Percentiles rank a stretch among this genome's conserved stretches.
These are phyloP conservation scores for Rhingia rostrata DNA, from an alignment of 2,888 invertebrate genomes.

Conservation along the genomic window DNA sequence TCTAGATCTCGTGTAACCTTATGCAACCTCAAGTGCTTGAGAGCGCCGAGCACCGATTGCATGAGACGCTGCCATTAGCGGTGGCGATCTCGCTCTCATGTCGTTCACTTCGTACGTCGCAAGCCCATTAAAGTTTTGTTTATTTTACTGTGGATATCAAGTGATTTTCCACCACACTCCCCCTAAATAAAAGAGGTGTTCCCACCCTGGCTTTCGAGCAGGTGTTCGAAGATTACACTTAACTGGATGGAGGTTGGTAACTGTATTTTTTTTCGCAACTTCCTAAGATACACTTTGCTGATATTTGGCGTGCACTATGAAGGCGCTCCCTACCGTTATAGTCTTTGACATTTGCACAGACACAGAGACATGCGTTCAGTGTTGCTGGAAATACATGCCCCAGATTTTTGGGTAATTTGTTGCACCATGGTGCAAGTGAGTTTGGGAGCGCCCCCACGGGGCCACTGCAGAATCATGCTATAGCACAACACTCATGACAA, in stretches of 20 bases:
- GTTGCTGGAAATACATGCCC: conserved; percentile 63
- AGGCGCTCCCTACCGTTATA: conserved; percentile 65
- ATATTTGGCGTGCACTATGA: conserved; percentile 46
- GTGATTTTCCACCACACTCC: conserved; percentile 31
- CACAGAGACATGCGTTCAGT: conserved; percentile 51
- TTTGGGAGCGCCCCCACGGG: conserved; percentile 53
- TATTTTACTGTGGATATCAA: conserved; percentile 51
- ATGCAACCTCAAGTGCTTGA: conserved; percentile 52
- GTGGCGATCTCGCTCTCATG: conserved; percentile 46
- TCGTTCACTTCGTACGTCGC: conserved; percentile 26
- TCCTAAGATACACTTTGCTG: conserved; percentile 13
- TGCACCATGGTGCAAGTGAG: conserved; percentile 6
- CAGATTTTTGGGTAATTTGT: conserved; percentile 66
- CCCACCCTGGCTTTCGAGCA: conserved; percentile 32
- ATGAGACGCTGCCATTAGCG: conserved; percentile 55
- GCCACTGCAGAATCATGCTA: conserved; percentile 35
- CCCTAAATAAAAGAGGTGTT: conserved; percentile 49
- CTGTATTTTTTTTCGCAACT: conserved; percentile 23
- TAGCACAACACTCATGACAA: conserved; percentile 53
- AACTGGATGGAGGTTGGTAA: conserved; percentile 2
- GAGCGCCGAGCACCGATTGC: conserved; percentile 43
- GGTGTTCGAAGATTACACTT: conserved; percentile 60
- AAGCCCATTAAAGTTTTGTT: conserved; percentile 57
- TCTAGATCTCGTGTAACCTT: conserved; percentile 48
- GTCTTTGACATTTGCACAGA: conserved; percentile 59